phyloP scores from a whole-genome alignment of 2,113 vertebrate species.

The Edolisoma coerulescens region DNA sequence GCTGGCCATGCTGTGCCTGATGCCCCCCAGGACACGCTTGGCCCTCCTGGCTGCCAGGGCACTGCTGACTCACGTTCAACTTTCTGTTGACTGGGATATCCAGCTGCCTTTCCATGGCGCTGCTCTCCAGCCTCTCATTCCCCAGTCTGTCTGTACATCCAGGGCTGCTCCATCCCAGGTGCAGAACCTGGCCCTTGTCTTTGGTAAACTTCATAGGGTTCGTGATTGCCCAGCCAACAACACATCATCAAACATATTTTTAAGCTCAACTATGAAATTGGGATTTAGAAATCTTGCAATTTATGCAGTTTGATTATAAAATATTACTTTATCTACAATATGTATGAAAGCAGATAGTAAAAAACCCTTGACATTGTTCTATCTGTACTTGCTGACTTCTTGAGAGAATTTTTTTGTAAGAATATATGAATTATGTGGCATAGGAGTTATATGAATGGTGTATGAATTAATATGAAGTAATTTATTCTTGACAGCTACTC shows the following conservation, averaged over 20 bases:
- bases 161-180: fast-evolving
- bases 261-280: neutral
- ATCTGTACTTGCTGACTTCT: neutral
- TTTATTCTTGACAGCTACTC: neutral
- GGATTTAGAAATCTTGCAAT: neutral
- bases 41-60: neutral
- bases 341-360: neutral
- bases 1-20: neutral
- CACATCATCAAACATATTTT: neutral
- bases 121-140: neutral
- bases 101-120: neutral
- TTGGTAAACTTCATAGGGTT: neutral
- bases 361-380: neutral
- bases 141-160: neutral
- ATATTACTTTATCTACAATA: neutral
- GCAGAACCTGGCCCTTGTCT: neutral
- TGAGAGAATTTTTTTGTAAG: neutral
- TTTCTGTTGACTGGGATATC: fast-evolving
- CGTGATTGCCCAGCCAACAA: neutral
- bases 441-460: neutral
- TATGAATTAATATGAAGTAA: neutral
- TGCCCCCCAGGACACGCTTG: fast-evolving
- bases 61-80: neutral
- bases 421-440: neutral
- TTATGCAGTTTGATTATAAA: neutral